These are phyloP conservation scores for Alcis repandata DNA, from an alignment of 2,888 invertebrate genomes.

Conservation along the genomic window DNA sequence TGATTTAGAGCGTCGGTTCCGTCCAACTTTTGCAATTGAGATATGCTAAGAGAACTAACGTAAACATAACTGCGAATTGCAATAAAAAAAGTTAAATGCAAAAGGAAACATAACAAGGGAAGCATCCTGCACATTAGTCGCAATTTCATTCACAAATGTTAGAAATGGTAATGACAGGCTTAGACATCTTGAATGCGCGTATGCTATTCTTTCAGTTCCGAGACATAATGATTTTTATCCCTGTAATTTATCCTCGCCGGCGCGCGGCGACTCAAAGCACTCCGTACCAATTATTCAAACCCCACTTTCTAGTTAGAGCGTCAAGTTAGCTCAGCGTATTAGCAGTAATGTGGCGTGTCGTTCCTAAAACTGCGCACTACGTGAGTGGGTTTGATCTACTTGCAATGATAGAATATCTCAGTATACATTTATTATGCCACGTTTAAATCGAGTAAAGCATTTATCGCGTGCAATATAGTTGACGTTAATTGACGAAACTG, in stretches of 20 bases:
- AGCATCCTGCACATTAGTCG: constrained; percentile 48
- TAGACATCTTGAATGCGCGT: constrained; percentile 49
- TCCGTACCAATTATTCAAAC: constrained; percentile 65
- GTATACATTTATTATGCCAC: constrained; percentile 46
- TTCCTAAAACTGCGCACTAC: background rate
- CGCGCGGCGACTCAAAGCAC: constrained; percentile 56
- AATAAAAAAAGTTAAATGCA: background rate
- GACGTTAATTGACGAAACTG: constrained; percentile 78
- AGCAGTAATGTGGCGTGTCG: background rate
- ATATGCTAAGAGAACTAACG: background rate
- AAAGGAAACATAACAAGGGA: constrained; percentile 24
- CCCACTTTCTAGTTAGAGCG: constrained; percentile 70
- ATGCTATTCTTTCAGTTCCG: constrained; percentile 54
- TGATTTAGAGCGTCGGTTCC: constrained; percentile 69
- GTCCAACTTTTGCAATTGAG: constrained; percentile 49
- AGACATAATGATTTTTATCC: constrained; percentile 48
- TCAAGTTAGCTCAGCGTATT: constrained; percentile 31
- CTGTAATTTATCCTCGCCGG: constrained; percentile 65
- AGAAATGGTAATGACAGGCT: constrained; percentile 58
- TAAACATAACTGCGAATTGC: constrained; percentile 1
- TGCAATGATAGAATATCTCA: constrained; percentile 1
- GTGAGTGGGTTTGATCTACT: background rate
- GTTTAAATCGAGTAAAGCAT: constrained; percentile 59
- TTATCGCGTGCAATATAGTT: constrained; percentile 66
- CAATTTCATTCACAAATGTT: constrained; percentile 56